Conservation (phyloP, 2,113 vertebrate species). For the Mohoua ochrocephala region DNA sequence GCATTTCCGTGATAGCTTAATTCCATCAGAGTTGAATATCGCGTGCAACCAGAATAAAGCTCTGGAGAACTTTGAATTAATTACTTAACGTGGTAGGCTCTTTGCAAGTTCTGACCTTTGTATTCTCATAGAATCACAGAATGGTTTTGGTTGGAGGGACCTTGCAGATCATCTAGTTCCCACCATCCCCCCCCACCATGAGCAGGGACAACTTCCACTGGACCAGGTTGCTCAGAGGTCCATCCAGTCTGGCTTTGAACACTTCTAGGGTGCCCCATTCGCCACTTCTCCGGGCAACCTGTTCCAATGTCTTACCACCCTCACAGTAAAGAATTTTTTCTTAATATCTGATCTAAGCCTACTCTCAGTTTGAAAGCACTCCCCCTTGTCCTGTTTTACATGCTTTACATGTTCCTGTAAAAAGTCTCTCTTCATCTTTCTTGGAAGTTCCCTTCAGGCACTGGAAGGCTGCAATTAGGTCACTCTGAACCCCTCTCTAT, state of each 20-base stretch:
- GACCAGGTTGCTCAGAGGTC: neutral
- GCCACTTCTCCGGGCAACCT: neutral
- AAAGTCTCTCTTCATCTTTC: neutral
- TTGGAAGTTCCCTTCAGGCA: neutral
- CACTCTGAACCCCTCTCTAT: neutral
- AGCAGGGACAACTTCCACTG: neutral
- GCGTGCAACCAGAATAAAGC: neutral
- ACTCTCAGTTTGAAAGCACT: neutral
- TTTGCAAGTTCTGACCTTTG: neutral
- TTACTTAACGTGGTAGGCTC: neutral
- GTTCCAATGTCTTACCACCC: neutral
- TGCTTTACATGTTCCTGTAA: neutral
- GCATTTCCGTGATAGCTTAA: neutral
- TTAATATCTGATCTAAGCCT: neutral
- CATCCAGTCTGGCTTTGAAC: neutral
- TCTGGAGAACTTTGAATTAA: neutral
- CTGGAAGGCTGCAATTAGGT: neutral
- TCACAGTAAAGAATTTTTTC: neutral
- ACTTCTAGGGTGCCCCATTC: accelerated
- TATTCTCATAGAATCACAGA: neutral
- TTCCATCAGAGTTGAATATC: neutral
- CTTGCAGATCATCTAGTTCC: neutral
- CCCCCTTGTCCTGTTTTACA: neutral
- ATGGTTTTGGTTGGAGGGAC: neutral
- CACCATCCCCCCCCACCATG: too few species aligned